Evolutionary conservation across 2,113 vertebrate genomes (phyloP).

Genomic region (Onychostoma macrolepis): DNA sequence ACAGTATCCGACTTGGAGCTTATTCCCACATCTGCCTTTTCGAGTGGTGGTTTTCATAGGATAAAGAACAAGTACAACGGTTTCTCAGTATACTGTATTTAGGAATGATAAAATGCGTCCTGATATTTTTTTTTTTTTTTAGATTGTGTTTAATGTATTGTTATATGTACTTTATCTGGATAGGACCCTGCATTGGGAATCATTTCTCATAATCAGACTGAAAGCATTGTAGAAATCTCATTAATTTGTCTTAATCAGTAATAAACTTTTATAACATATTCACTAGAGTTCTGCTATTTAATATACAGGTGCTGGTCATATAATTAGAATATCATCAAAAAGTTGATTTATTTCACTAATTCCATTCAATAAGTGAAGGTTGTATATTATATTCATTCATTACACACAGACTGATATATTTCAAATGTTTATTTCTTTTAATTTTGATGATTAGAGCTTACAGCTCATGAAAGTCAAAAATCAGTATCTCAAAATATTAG

Average conservation of each 20-base stretch:
- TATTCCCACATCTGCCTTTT: background rate
- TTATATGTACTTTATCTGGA: constrained; percentile 42
- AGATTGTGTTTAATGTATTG: constrained; percentile 34
- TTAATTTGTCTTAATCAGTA: constrained; percentile 5
- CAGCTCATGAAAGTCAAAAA: too few relatives aligned
- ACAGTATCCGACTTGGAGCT: background rate
- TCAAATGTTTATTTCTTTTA: too few relatives aligned
- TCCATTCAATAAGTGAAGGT: too few relatives aligned
- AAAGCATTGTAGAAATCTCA: constrained; percentile 14
- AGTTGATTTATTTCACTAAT: too few relatives aligned
- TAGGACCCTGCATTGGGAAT: constrained; percentile 20
- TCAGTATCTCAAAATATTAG: too few relatives aligned
- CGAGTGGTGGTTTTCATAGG: background rate
- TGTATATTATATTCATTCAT: too few relatives aligned
- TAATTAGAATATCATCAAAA: too few relatives aligned
- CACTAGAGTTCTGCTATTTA: background rate
- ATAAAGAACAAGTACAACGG: background rate
- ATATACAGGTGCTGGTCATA: too few relatives aligned
- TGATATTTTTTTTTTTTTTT: constrained; percentile 11
- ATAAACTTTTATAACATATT: constrained; percentile 31
- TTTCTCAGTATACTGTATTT: constrained; percentile 31
- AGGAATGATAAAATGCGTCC: background rate
- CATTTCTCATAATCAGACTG: constrained; percentile 16
- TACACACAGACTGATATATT: too few relatives aligned
- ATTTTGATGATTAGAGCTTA: too few relatives aligned